These are phyloP conservation scores for Caerostris darwini DNA, from an alignment of 1,140 invertebrate species.

Conservation along the genomic window DNA sequence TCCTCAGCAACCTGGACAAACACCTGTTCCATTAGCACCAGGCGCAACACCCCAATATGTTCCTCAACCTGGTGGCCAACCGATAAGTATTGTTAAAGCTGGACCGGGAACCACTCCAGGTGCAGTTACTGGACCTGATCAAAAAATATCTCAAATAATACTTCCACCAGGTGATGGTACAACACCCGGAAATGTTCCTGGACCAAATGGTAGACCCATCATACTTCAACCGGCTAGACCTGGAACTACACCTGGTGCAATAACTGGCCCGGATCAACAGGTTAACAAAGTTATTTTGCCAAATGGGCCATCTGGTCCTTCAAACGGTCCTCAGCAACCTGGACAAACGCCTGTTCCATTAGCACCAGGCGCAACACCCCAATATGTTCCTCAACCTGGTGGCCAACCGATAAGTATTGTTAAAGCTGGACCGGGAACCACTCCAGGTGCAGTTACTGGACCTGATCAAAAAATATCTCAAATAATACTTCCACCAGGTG, in stretches of 20 bases:
- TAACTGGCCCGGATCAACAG: neutral
- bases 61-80: neutral
- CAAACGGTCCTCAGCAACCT: neutral
- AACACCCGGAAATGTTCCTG: neutral
- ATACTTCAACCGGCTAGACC: neutral
- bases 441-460: neutral
- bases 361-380: neutral
- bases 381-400: neutral
- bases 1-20: neutral
- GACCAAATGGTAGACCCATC: neutral
- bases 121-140: neutral
- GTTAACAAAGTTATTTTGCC: neutral
- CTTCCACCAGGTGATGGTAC: neutral
- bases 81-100: neutral
- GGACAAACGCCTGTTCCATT: neutral
- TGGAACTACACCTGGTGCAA: constrained; percentile 7
- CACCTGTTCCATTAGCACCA: neutral
- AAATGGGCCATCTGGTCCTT: no score
- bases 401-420: neutral
- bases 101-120: neutral
- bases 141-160: neutral
- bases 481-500: neutral
- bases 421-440: neutral
- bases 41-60: neutral
- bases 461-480: neutral